phyloP scores from a whole-genome alignment of 2,797 vertebrate species.

The Notolabrus celidotus region DNA sequence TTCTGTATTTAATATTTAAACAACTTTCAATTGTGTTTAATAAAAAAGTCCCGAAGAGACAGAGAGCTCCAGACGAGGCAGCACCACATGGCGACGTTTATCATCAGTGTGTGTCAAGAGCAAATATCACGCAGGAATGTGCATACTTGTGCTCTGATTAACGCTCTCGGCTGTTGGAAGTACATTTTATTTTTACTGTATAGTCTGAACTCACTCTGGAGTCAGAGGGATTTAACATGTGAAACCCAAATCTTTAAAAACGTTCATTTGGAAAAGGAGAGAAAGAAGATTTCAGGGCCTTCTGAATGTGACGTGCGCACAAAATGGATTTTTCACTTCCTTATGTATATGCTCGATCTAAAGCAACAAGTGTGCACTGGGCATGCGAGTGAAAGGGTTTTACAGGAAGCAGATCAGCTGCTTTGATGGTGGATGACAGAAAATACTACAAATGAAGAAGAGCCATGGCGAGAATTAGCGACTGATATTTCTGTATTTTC shows the following conservation, averaged over 20 bases:
- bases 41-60: slow-evolving; percentile 19
- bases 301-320: too few species aligned
- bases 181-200: slow-evolving; percentile 1
- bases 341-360: too few species aligned
- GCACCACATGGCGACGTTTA: not conserved
- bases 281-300: not conserved
- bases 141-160: slow-evolving; percentile 47
- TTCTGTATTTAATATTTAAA: slow-evolving; percentile 15
- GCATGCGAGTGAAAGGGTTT: too few species aligned
- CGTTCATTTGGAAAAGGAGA: not conserved
- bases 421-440: too few species aligned
- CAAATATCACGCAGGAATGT: slow-evolving; percentile 31
- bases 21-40: slow-evolving; percentile 2
- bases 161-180: not conserved
- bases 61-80: slow-evolving; percentile 23
- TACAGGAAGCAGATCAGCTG: too few species aligned
- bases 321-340: too few species aligned
- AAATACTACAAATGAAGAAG: too few species aligned
- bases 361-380: too few species aligned
- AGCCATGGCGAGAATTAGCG: too few species aligned
- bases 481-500: too few species aligned
- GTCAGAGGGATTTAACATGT: not conserved
- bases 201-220: not conserved
- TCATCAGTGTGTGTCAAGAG: slow-evolving; percentile 13
- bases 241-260: not conserved